phyloP scores from a whole-genome alignment of 2,797 vertebrate species.

The Schizothorax lantsangensis region DNA sequence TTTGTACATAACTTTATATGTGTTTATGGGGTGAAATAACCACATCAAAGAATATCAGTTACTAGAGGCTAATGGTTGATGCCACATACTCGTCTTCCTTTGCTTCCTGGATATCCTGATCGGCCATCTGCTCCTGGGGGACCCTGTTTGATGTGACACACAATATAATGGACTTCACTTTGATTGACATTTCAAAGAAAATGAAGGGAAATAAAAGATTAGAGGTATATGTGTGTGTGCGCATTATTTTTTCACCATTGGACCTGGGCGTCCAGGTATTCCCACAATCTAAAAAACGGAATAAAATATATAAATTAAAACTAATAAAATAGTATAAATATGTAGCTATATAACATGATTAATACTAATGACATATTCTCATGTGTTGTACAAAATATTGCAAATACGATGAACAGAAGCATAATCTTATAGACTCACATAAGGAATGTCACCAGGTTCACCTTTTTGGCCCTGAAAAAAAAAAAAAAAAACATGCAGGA shows the following conservation, averaged over 20 bases:
- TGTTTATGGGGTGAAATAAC: not conserved
- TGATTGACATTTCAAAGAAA: not conserved
- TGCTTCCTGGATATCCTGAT: conserved; percentile 88
- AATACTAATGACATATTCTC: not conserved
- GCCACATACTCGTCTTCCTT: conserved; percentile 87
- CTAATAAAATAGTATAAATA: not conserved
- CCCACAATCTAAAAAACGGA: conserved; percentile 83
- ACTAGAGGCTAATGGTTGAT: not conserved
- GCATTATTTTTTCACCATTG: conserved; percentile 76
- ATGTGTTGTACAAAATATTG: not conserved
- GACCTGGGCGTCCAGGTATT: conserved; percentile 83
- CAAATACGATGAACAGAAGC: not conserved
- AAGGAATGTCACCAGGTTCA: conserved; percentile 92
- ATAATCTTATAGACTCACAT: conserved; percentile 80
- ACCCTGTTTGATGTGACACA: conserved; percentile 77
- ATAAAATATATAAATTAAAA: not conserved
- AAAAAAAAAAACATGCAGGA: conserved; percentile 11
- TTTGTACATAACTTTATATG: not conserved
- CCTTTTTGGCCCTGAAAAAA: conserved; percentile 90
- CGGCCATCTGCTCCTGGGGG: conserved; percentile 88
- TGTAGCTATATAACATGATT: not conserved
- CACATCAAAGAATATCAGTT: not conserved
- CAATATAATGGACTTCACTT: not conserved
- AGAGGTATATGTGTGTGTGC: not conserved
- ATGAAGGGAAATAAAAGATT: not conserved